Percentiles rank a stretch among this genome's conserved stretches.
phyloP scores from a whole-genome alignment of 2,888 invertebrate genomes.

The Zonitis immaculata region DNA sequence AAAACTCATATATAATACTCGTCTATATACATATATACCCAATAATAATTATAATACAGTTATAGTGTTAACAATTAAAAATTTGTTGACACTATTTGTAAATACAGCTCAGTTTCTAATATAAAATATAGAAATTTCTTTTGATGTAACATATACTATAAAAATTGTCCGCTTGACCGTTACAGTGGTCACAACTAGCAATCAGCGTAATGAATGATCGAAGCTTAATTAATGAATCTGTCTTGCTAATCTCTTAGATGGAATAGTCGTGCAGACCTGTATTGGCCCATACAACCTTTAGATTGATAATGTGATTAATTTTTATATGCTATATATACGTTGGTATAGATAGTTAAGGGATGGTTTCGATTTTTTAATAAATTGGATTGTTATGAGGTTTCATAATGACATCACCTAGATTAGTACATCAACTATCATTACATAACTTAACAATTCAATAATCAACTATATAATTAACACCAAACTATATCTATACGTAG shows the following conservation, averaged over 20 bases:
- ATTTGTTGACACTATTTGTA: too few relatives aligned
- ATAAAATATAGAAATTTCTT: too few relatives aligned
- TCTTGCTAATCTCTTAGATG: slow-evolving; percentile 52
- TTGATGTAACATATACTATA: too few relatives aligned
- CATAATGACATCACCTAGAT: slow-evolving; percentile 32
- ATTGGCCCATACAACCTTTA: slow-evolving; percentile 45
- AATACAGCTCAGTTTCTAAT: too few relatives aligned
- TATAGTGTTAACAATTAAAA: too few relatives aligned
- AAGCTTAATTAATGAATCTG: slow-evolving; percentile 52
- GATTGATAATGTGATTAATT: slow-evolving; percentile 52
- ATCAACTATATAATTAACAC: slow-evolving; percentile 23
- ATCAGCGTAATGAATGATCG: slow-evolving; percentile 52
- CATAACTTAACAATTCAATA: slow-evolving; percentile 18
- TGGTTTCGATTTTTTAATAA: slow-evolving; percentile 44
- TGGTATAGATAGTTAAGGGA: slow-evolving; percentile 22
- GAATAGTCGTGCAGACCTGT: slow-evolving; percentile 45
- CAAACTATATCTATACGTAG: too few relatives aligned
- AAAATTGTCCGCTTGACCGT: background rate
- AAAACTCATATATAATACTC: slow-evolving; percentile 38
- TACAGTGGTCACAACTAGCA: slow-evolving; percentile 34
- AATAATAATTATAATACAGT: too few relatives aligned
- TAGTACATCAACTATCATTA: slow-evolving; percentile 19
- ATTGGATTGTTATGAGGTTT: slow-evolving; percentile 40
- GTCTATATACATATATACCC: too few relatives aligned
- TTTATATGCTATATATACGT: slow-evolving; percentile 41